phyloP scores from a whole-genome alignment of 64 coral and sea anemone species.

The Porites lutea region DNA sequence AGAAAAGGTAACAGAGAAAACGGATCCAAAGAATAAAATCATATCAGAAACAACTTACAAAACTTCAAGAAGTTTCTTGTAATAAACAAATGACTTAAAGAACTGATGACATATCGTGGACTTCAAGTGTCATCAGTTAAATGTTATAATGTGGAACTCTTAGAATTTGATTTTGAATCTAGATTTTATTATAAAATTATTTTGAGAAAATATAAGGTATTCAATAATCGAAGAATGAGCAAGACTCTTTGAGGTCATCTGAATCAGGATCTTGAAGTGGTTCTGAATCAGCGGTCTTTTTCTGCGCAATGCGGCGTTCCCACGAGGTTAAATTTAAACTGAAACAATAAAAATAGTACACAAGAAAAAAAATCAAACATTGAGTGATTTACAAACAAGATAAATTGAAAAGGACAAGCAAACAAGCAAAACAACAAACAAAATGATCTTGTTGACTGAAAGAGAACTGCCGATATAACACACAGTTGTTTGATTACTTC shows the following conservation, averaged over 20 bases:
- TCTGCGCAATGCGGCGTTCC: background rate
- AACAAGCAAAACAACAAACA: too few relatives aligned
- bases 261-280: background rate
- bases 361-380: background rate
- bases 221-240: conserved; percentile 42
- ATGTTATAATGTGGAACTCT: background rate
- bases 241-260: background rate
- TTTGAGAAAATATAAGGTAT: background rate
- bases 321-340: conserved; percentile 19
- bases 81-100: too few relatives aligned
- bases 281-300: background rate
- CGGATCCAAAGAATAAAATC: too few relatives aligned
- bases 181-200: background rate
- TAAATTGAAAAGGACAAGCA: too few relatives aligned
- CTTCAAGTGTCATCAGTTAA: background rate
- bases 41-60: too few relatives aligned
- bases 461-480: too few relatives aligned
- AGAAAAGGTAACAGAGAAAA: too few relatives aligned
- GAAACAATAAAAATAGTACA: background rate
- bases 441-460: too few relatives aligned
- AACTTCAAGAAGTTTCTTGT: too few relatives aligned
- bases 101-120: too few relatives aligned
- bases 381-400: too few relatives aligned
- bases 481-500: too few relatives aligned
- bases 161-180: background rate